Conservation (phyloP, 2,797 vertebrate species). For the Columba guinea region DNA sequence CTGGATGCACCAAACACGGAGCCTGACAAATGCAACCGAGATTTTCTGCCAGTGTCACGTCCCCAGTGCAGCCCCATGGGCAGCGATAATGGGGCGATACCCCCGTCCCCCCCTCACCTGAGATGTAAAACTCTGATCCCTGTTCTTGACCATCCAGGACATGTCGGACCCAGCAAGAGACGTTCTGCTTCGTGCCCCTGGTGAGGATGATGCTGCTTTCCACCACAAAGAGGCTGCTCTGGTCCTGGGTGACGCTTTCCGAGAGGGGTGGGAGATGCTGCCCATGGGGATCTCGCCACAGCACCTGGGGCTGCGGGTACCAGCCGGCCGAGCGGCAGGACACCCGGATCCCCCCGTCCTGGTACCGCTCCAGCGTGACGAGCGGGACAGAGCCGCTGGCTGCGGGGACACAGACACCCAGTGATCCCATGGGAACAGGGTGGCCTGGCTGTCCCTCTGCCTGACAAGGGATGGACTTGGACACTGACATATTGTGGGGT, state of each 20-base stretch:
- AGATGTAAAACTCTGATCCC: accelerated
- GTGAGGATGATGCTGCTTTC: neutral
- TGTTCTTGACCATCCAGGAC: neutral
- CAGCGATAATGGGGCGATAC: accelerated
- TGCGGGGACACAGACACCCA: no score
- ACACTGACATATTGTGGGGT: neutral
- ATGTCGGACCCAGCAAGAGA: neutral
- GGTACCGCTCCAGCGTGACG: no score
- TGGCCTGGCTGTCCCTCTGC: neutral
- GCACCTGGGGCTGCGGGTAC: neutral
- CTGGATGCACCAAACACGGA: no score
- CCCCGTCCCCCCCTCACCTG: neutral
- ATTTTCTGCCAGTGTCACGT: accelerated
- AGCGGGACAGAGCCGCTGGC: no score
- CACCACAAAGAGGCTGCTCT: neutral
- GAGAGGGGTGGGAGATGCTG: neutral
- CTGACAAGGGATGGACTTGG: neutral
- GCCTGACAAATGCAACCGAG: accelerated
- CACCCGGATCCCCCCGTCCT: no score
- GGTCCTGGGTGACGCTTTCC: accelerated
- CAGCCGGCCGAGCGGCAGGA: neutral
- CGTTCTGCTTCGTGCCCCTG: accelerated
- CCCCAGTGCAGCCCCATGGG: accelerated
- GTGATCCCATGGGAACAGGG: no score
- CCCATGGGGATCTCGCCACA: neutral